Evolutionary conservation across 2,797 vertebrate genomes (phyloP).

Genomic region (Buphagus erythrorhynchus): DNA sequence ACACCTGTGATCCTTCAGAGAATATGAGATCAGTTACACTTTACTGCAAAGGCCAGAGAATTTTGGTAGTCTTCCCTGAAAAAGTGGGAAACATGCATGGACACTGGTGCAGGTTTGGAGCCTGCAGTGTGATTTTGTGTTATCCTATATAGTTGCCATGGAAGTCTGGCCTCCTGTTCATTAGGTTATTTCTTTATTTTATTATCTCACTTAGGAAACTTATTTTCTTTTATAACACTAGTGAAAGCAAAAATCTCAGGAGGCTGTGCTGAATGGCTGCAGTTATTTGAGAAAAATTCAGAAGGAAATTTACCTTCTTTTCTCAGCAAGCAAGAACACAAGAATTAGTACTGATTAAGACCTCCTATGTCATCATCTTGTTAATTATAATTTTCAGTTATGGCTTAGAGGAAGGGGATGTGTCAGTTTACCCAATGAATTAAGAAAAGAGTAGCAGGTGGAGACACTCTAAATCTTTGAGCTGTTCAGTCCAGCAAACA

Average conservation of each 20-base stretch:
- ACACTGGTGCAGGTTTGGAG: neutral
- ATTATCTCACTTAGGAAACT: neutral
- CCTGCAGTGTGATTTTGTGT: neutral
- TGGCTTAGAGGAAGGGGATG: neutral
- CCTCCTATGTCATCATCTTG: neutral
- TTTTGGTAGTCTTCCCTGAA: neutral
- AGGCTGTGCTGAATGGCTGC: neutral
- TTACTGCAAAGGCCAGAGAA: neutral
- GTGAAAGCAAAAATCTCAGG: neutral
- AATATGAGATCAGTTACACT: neutral
- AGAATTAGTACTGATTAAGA: neutral
- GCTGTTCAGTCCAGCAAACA: neutral
- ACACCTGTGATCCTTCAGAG: neutral
- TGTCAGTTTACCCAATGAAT: neutral
- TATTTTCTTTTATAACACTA: neutral
- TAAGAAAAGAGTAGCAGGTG: neutral
- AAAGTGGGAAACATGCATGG: neutral
- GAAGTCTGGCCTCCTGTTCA: neutral
- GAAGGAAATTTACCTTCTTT: neutral
- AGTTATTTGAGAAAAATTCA: neutral
- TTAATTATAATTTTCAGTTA: neutral
- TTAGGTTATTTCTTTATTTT: neutral
- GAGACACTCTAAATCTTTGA: neutral
- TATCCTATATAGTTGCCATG: neutral
- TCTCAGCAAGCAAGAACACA: neutral